Evolutionary conservation across 2,797 vertebrate genomes (phyloP), one percentile per base, ranked within the genome.

Genomic region (Cebuella pygmaea): DNA sequence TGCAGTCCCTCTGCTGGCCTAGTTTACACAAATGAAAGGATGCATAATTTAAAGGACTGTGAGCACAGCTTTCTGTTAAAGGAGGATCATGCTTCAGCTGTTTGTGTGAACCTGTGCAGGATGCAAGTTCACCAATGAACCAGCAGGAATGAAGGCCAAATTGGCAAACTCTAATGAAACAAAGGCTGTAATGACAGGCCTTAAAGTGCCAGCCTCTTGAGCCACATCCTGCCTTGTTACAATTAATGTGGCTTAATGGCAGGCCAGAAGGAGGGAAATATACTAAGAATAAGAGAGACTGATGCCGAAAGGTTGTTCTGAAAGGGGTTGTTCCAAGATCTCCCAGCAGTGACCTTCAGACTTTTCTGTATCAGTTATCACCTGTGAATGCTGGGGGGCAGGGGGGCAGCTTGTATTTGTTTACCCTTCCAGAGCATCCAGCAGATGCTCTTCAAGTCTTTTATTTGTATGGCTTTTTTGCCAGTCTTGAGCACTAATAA

Each of bases 221-320:
- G 14, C 78, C 87, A 44, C 61, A 74, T 46, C 59, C 95, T 96
- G 24, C 64, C 90, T 95, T 50, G 36, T 95, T 75, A 1, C 48
- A 97, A 94, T 89, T 86, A 57, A 57, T 11, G 13, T 41, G 57
- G 6, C 30, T 36, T 64, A 93, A 41, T 55, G 27, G 72, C 76
- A 90, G 81, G 61, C 96, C 75, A 96, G 93, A 96, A 98, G 59
- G 86, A 94, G 87, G 39, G 95, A 93, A 46, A 46, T 78, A 57
- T 88, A 59, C 48, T 94, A 74, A 20, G 10, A 75, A 15, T 50
- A 44, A 41, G 55, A 89, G 64, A 52, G 9, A 94, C 86, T 94
- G 70, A 96, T 36, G 64, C 76, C 76, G 70, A 0, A 52, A 64
- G 93, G 5, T 46, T 95, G 39, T 30, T 67, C 76, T 85, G 93